Evolutionary conservation across 2,888 invertebrate genomes (phyloP).

Genomic region (Kryphioiulus occultus): DNA sequence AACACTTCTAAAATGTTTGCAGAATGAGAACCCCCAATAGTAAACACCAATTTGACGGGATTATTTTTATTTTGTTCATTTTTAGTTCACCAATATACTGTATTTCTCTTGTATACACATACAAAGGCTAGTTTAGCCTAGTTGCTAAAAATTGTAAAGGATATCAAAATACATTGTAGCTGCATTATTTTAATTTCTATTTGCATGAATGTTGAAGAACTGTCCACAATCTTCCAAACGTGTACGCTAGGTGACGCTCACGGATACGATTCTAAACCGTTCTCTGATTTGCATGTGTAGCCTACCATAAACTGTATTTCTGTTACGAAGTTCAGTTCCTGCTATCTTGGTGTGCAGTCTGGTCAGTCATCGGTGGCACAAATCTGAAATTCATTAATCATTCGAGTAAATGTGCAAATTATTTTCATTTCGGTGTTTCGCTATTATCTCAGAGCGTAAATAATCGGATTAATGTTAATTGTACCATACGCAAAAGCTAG

Average conservation of each 20-base stretch:
- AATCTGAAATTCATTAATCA: too few relatives aligned
- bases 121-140: too few relatives aligned
- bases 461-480: not conserved
- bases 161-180: not conserved
- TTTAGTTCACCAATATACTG: not conserved
- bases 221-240: not conserved
- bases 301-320: not conserved
- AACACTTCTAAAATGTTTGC: not conserved
- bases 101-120: too few relatives aligned
- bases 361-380: not conserved
- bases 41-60: not conserved
- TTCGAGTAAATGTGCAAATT: not conserved
- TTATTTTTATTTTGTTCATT: not conserved
- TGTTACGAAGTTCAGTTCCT: not conserved
- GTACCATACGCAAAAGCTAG: not conserved
- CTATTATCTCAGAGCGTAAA: not conserved
- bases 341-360: not conserved
- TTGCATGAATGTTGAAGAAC: not conserved
- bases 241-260: not conserved
- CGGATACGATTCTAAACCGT: not conserved
- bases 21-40: not conserved
- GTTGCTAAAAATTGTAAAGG: not conserved
- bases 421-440: conserved; percentile 13
- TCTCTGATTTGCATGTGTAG: not conserved
- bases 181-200: too few relatives aligned